A percentile compares a stretch with the other conserved stretches of the same genome.
These are phyloP conservation scores for Gadus chalcogrammus DNA, from an alignment of 2,113 vertebrate genomes.

Conservation along the genomic window DNA sequence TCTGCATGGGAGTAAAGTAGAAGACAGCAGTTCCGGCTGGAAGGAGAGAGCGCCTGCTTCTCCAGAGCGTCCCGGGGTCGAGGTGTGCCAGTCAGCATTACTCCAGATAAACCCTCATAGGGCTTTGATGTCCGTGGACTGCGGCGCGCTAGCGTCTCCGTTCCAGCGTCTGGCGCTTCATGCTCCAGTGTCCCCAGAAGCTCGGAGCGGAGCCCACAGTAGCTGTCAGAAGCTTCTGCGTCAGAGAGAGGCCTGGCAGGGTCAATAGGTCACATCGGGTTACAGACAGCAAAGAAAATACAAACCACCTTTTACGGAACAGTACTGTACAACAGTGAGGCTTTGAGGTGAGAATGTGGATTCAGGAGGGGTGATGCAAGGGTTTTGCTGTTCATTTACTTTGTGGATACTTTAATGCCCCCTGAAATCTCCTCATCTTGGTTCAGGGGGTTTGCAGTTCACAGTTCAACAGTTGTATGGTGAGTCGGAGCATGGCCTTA, in stretches of 20 bases:
- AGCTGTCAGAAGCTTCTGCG: constrained; percentile 44
- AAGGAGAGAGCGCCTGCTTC: constrained; percentile 7
- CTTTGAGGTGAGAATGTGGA: no score
- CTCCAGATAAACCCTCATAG: constrained; percentile 18
- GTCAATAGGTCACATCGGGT: constrained; percentile 49
- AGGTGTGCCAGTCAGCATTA: constrained; percentile 8
- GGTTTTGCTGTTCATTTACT: no score
- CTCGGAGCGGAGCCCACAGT: constrained; percentile 21
- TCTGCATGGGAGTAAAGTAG: not conserved
- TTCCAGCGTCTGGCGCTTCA: constrained; percentile 40
- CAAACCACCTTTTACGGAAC: not conserved
- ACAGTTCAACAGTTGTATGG: constrained; percentile 24
- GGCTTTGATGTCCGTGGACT: constrained; percentile 40
- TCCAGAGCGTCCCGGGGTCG: not conserved
- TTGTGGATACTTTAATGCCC: not conserved
- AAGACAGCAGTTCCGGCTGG: not conserved
- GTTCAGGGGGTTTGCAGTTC: constrained; percentile 1
- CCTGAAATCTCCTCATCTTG: constrained; percentile 22
- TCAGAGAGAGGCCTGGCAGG: constrained; percentile 25
- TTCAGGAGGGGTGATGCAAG: no score
- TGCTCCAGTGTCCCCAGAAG: constrained; percentile 41
- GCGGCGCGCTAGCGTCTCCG: constrained; percentile 30
- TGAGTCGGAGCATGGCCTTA: constrained; percentile 17
- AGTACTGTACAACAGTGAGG: no score
- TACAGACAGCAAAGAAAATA: not conserved